Conservation (phyloP, 2,888 invertebrate species). For the Asteroscopus sphinx region DNA sequence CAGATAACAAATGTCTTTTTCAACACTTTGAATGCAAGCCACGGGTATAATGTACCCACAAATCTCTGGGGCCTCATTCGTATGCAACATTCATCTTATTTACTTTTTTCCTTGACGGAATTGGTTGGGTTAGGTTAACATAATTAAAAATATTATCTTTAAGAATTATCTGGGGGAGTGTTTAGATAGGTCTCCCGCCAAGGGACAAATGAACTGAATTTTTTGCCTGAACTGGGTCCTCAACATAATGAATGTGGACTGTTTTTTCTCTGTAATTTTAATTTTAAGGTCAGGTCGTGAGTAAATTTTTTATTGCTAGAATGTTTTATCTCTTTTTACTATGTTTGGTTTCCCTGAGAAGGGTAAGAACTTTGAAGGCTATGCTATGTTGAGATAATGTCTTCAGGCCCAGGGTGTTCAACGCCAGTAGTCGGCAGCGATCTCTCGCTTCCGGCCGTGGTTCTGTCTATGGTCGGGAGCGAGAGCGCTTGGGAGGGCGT, state of each 20-base stretch:
- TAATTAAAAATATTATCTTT: conserved; percentile 58
- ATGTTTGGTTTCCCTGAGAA: too few relatives aligned
- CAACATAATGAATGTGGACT: conserved; percentile 13
- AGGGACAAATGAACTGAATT: conserved; percentile 24
- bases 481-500: too few relatives aligned
- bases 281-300: conserved; percentile 26
- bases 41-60: conserved; percentile 55
- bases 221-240: conserved; percentile 25
- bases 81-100: conserved; percentile 68
- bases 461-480: too few relatives aligned
- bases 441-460: too few relatives aligned
- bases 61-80: conserved; percentile 59
- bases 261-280: conserved; percentile 34
- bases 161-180: conserved; percentile 42
- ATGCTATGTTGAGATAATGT: too few relatives aligned
- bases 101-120: conserved; percentile 57
- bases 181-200: conserved; percentile 47
- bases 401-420: too few relatives aligned
- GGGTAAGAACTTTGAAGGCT: too few relatives aligned
- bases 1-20: conserved; percentile 56
- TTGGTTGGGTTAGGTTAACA: conserved; percentile 28
- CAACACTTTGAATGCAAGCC: conserved; percentile 55
- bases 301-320: conserved; percentile 8
- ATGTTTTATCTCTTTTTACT: conserved; percentile 15
- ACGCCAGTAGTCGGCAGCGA: too few relatives aligned